phyloP scores from a whole-genome alignment of 92 coral and sea anemone species.

The Chrysogorgia sp. region DNA sequence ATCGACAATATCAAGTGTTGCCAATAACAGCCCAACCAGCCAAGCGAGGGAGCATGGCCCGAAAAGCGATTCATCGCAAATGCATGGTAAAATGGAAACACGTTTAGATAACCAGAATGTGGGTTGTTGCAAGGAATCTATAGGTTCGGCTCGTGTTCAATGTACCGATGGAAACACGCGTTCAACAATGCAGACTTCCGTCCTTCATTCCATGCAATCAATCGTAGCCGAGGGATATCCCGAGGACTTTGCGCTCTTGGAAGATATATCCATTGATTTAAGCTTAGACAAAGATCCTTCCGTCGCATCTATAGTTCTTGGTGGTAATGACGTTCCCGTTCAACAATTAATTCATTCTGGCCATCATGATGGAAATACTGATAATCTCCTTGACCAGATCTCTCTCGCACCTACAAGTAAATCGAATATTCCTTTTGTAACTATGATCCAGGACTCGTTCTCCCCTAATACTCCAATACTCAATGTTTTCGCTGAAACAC shows the following conservation, averaged over 20 bases:
- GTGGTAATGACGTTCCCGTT: neutral
- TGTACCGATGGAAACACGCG: conserved; percentile 3
- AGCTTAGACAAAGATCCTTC: conserved; percentile 42
- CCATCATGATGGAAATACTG: neutral
- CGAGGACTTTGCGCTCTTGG: conserved; percentile 23
- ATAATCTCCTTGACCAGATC: neutral
- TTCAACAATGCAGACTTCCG: conserved; percentile 17
- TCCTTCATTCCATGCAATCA: conserved; percentile 30
- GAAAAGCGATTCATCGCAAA: neutral
- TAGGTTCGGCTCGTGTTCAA: neutral
- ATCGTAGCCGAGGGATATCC: conserved; percentile 44
- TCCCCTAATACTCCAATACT: neutral
- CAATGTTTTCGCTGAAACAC: neutral
- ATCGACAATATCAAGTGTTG: conserved; percentile 3
- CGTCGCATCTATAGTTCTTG: conserved; percentile 23
- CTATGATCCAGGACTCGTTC: neutral
- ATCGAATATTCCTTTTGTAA: neutral
- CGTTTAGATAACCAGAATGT: neutral
- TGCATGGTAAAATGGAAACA: neutral
- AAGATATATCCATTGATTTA: conserved; percentile 38
- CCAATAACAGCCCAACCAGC: neutral
- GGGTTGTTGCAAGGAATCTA: neutral
- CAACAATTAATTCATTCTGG: neutral
- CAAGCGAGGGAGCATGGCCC: neutral
- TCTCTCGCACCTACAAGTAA: neutral